Evolutionary conservation across 2,888 invertebrate species (phyloP).

Genomic region (Proisotoma minuta): DNA sequence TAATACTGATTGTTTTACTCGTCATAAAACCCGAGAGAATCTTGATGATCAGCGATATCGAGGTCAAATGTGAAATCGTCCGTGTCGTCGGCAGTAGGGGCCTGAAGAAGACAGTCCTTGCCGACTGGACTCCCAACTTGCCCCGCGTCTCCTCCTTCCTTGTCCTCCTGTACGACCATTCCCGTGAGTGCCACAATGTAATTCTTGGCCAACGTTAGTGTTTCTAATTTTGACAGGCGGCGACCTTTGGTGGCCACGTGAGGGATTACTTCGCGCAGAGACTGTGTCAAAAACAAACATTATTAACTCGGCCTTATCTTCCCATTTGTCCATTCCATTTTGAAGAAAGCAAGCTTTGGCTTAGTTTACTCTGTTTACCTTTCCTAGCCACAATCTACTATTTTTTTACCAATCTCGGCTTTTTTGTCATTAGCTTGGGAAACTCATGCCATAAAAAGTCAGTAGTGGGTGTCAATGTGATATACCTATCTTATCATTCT

Average conservation of each 20-base stretch:
- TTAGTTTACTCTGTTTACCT: too few species aligned
- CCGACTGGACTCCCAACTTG: constrained; percentile 44
- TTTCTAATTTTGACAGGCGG: constrained; percentile 47
- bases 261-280: constrained; percentile 47
- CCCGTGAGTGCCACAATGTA: constrained; percentile 48
- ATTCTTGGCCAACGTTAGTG: constrained; percentile 48
- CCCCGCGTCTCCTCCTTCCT: constrained; percentile 37
- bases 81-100: constrained; percentile 43
- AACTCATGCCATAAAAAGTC: too few species aligned
- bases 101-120: constrained; percentile 48
- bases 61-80: constrained; percentile 48
- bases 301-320: constrained; percentile 9
- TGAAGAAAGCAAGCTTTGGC: too few species aligned
- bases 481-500: too few species aligned
- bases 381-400: too few species aligned
- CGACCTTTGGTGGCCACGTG: constrained; percentile 47
- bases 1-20: constrained; percentile 29
- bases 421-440: too few species aligned
- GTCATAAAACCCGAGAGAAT: constrained; percentile 47
- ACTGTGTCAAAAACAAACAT: constrained; percentile 31
- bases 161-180: constrained; percentile 47
- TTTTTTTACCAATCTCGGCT: too few species aligned
- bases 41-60: constrained; percentile 47
- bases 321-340: too few species aligned
- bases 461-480: too few species aligned